Base-by-base conservation (phyloP, 2,888 invertebrate species). In the Leptinotarsa haldemani region DNA sequence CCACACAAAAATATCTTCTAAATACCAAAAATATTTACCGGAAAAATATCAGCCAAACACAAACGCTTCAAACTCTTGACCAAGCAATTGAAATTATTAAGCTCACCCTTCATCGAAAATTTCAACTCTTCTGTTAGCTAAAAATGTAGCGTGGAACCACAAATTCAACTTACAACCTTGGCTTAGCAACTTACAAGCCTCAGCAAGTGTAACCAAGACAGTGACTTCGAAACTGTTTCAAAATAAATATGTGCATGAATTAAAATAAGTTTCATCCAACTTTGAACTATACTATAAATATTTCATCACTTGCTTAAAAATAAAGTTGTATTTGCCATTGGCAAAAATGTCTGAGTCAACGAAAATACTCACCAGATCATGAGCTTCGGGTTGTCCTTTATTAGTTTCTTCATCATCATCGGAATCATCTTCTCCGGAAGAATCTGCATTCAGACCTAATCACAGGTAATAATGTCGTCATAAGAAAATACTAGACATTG, bases 341-440 rank as follows among this genome's bases (percentile, higher is more conserved):
- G 40, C n/a, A 16, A 52, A n/a, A 71, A 52, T 65, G 15, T 50
- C 12, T 50, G 13, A 58, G 40, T 30, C 40, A 12, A 40, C 40
- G 40, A 48, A 66, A 56, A 46, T 16, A 65, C 83, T 88, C 84
- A 92, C 93, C 91, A 93, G 90, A 86, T 93, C 93, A 80, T 93
- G 93, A 82, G 91, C 90, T 83, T 92, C 92, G 74, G 92, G 91
- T 76, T 89, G 89, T 76, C 90, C 86, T 77, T 87, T 88, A 80
- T 88, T 88, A 79, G 89, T 89, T 75, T 93, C 93, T 76, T 93
- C 93, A 25, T 94, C 93, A 74, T 93, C 93, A 80, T 93, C 94
- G 74, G 93, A 93, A 87, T 93, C 93, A 79, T 94, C 94, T 82
- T 93, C 93, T 16, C 91, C 92, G 22, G 94, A 94, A 68, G 94